Percentiles rank a stretch among this genome's conserved stretches.
Evolutionary conservation across 2,888 invertebrate species (phyloP).

Genomic region (Exephanes ischioxanthus): DNA sequence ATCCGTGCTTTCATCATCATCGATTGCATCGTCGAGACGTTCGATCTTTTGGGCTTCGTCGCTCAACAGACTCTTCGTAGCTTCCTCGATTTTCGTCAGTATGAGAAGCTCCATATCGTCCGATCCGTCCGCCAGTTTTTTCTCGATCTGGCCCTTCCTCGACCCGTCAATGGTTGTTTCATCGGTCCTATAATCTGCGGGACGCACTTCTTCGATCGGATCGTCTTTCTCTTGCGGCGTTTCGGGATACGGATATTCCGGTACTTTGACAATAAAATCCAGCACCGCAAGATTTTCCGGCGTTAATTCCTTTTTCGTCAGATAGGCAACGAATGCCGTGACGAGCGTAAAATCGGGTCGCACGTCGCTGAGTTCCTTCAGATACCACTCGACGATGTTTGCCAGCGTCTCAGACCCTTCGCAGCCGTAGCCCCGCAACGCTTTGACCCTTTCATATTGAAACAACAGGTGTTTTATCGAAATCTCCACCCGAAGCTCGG

Average conservation of each 20-base stretch:
- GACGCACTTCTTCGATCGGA: neutral
- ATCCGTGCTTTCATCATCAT: neutral
- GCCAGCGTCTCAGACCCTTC: conserved; percentile 44
- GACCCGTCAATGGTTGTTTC: neutral
- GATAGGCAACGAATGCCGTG: neutral
- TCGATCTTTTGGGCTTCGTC: conserved; percentile 52
- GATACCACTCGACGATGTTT: conserved; percentile 76
- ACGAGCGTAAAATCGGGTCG: conserved; percentile 66
- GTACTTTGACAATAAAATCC: neutral
- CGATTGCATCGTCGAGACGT: conserved; percentile 1
- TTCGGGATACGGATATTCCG: neutral
- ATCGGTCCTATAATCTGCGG: neutral
- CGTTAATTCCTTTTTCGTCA: neutral
- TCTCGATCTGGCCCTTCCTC: neutral
- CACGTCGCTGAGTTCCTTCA: conserved; percentile 76
- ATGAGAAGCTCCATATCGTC: conserved; percentile 73
- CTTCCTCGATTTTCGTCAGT: conserved; percentile 72
- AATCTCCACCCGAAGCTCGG: conserved; percentile 68
- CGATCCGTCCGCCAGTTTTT: conserved; percentile 47
- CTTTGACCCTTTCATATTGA: conserved; percentile 73
- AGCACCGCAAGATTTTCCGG: neutral
- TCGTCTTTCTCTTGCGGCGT: neutral
- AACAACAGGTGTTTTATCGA: conserved; percentile 68
- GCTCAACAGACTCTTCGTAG: conserved; percentile 54
- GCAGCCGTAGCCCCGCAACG: conserved; percentile 67